Conservation (phyloP, 1,140 invertebrate species). For the Homalodisca vitripennis region DNA sequence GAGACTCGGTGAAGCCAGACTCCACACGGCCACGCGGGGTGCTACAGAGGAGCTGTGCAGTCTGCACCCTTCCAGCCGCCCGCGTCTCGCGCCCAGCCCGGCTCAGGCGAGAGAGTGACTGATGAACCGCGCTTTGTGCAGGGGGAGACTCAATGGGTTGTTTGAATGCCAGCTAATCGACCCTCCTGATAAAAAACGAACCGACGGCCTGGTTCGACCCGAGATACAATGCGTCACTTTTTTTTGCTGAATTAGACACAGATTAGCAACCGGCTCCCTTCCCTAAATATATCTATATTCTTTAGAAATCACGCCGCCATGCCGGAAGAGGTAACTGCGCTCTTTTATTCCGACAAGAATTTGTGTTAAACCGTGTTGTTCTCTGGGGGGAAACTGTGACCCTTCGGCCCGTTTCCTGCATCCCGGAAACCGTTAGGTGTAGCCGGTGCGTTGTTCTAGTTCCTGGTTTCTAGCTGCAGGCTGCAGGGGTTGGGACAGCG, state of each 20-base stretch:
- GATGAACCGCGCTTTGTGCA: constrained; percentile 8
- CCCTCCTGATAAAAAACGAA: constrained; percentile 23
- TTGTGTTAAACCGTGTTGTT: constrained; percentile 23
- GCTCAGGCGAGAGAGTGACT: not conserved
- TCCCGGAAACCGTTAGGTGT: constrained; percentile 17
- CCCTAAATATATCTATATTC: constrained; percentile 26
- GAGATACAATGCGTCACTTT: constrained; percentile 10
- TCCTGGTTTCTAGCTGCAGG: not conserved
- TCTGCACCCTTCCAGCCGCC: not conserved
- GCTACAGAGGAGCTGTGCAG: too few relatives aligned
- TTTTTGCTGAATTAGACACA: constrained; percentile 27
- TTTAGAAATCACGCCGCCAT: constrained; percentile 24
- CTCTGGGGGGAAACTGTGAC: not conserved
- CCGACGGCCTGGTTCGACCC: too few relatives aligned
- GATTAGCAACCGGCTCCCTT: constrained; percentile 24
- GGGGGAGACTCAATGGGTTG: not conserved
- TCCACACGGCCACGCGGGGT: too few relatives aligned
- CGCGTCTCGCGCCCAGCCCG: not conserved
- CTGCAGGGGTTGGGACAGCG: not conserved
- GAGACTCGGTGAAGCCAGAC: not conserved
- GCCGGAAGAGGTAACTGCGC: constrained; percentile 20
- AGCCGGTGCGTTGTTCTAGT: constrained; percentile 6
- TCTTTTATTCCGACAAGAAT: constrained; percentile 16
- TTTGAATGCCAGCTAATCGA: constrained; percentile 18
- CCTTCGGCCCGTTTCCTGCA: constrained; percentile 12